These are phyloP conservation scores for Cirrhinus molitorella DNA, from an alignment of 2,797 vertebrate species.

Conservation along the genomic window DNA sequence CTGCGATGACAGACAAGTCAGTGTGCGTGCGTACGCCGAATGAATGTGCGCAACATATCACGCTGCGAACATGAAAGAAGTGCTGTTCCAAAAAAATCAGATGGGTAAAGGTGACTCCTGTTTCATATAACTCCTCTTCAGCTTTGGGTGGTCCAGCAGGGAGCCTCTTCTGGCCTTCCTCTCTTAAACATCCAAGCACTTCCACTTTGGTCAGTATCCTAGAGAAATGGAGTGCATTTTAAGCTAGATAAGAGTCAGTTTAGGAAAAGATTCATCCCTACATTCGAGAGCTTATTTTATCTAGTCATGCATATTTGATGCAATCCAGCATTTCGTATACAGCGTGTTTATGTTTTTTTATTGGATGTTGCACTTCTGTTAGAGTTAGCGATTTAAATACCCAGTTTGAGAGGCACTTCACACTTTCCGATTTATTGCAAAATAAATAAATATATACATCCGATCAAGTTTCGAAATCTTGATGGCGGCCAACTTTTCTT, in stretches of 20 bases:
- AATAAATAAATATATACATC: conserved; percentile 41
- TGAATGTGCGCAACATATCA: conserved; percentile 65
- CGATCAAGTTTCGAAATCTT: conserved; percentile 24
- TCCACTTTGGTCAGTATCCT: conserved; percentile 11
- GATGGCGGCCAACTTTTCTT: conserved; percentile 40
- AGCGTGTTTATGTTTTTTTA: conserved; percentile 29
- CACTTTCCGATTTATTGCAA: background rate
- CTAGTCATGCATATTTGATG: conserved; percentile 4
- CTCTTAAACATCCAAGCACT: conserved; percentile 37
- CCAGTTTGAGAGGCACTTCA: conserved; percentile 11
- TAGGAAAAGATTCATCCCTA: conserved; percentile 64
- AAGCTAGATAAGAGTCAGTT: conserved; percentile 73
- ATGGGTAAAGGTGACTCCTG: conserved; percentile 47
- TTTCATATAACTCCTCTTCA: conserved; percentile 33
- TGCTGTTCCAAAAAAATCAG: conserved; percentile 68
- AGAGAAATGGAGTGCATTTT: conserved; percentile 39
- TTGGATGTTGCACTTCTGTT: conserved; percentile 50
- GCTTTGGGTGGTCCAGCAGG: conserved; percentile 77
- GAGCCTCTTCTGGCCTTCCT: conserved; percentile 65
- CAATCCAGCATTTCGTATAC: background rate
- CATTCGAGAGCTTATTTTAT: conserved; percentile 37
- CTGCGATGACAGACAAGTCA: conserved; percentile 43
- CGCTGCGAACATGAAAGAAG: conserved; percentile 61
- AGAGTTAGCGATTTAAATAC: conserved; percentile 41
- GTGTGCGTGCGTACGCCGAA: conserved; percentile 7